phyloP scores from a whole-genome alignment of 2,888 invertebrate species.

The Pristionchus exspectatus region DNA sequence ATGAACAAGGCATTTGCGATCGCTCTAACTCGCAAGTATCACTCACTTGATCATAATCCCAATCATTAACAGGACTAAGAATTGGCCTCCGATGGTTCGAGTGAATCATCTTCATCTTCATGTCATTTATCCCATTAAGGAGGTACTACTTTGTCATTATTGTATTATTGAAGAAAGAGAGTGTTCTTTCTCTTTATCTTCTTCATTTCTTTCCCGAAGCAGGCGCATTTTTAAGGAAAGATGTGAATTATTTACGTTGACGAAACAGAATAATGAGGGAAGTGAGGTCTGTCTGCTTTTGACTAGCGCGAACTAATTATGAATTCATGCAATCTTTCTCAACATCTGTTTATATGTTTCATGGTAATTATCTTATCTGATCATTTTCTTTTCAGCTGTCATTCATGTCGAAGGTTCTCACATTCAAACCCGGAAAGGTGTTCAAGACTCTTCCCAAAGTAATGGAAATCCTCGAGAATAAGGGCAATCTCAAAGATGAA shows the following conservation, averaged over 20 bases:
- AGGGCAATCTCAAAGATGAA: slow-evolving; percentile 56
- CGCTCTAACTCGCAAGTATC: not conserved
- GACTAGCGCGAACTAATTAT: not conserved
- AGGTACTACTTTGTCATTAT: slow-evolving; percentile 56
- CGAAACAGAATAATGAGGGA: slow-evolving; percentile 1
- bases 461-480: slow-evolving; percentile 62
- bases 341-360: not conserved
- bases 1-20: too few relatives aligned
- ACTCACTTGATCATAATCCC: slow-evolving; percentile 63
- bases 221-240: not conserved
- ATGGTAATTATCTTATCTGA: not conserved
- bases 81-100: slow-evolving; percentile 80
- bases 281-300: not conserved
- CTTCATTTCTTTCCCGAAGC: not conserved
- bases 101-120: slow-evolving; percentile 80
- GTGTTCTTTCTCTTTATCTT: not conserved
- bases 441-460: slow-evolving; percentile 64
- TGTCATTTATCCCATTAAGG: slow-evolving; percentile 78
- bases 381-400: slow-evolving; percentile 62
- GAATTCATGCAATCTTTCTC: not conserved
- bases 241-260: not conserved
- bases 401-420: slow-evolving; percentile 65
- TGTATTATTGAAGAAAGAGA: not conserved
- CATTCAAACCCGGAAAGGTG: slow-evolving; percentile 70
- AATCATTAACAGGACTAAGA: slow-evolving; percentile 68